A percentile compares a stretch with the other conserved stretches of the same genome.
These are phyloP conservation scores for Samia ricini DNA, from an alignment of 1,140 invertebrate genomes.

Conservation along the genomic window DNA sequence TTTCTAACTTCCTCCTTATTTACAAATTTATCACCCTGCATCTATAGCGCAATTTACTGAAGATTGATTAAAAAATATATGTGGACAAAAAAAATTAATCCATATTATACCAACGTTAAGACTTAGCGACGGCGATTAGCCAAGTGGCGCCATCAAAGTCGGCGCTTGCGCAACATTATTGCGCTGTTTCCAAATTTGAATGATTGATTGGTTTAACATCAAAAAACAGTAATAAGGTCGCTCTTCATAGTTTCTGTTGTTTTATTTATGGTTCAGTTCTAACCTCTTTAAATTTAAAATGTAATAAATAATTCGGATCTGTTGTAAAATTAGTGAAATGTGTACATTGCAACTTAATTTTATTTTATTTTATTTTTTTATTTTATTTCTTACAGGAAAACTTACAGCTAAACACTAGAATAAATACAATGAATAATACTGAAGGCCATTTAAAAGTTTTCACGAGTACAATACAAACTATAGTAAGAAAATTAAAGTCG, in stretches of 20 bases:
- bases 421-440: too few relatives aligned
- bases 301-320: background rate
- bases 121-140: conserved; percentile 15
- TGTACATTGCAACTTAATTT: background rate
- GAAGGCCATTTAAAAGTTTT: too few relatives aligned
- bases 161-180: conserved; percentile 38
- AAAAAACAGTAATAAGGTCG: conserved; percentile 26
- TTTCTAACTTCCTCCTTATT: too few relatives aligned
- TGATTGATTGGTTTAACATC: conserved; percentile 45
- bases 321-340: background rate
- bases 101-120: conserved; percentile 21
- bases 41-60: too few relatives aligned
- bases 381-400: too few relatives aligned
- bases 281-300: background rate
- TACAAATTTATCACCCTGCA: too few relatives aligned
- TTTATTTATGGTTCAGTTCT: background rate
- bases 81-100: too few relatives aligned
- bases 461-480: too few relatives aligned
- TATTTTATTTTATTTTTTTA: too few relatives aligned
- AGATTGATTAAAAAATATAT: too few relatives aligned
- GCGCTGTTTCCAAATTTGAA: conserved; percentile 45
- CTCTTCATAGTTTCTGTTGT: background rate
- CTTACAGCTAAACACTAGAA: too few relatives aligned
- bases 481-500: too few relatives aligned
- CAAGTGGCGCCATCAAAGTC: conserved; percentile 38